phyloP scores from a whole-genome alignment of 2,888 invertebrate genomes.

The Tipula unca region DNA sequence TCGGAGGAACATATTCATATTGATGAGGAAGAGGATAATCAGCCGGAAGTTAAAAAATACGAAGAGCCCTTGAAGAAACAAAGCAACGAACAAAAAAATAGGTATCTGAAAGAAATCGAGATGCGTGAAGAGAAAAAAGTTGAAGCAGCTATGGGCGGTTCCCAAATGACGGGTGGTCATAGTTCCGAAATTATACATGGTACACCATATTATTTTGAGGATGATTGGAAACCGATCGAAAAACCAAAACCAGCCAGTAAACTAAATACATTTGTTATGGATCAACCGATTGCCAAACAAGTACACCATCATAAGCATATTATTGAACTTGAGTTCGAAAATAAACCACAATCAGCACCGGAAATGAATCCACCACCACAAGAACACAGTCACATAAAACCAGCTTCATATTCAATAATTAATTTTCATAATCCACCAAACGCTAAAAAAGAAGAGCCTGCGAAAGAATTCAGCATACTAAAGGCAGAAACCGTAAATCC shows the following conservation, averaged over 20 bases:
- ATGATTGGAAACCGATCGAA: not conserved
- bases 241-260: conserved; percentile 9
- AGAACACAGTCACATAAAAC: not conserved
- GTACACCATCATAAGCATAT: not conserved
- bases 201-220: not conserved
- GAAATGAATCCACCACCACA: not conserved
- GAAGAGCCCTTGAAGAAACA: not conserved
- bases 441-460: not conserved
- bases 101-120: not conserved
- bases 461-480: not conserved
- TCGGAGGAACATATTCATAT: conserved; percentile 14
- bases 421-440: not conserved
- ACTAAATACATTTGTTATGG: not conserved
- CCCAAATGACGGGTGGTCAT: not conserved
- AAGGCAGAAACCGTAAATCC: not conserved
- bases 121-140: not conserved
- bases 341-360: not conserved
- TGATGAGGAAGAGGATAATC: not conserved
- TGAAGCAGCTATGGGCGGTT: not conserved
- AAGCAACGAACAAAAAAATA: not conserved
- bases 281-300: conserved; percentile 2
- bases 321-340: not conserved
- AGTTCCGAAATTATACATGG: not conserved
- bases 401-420: not conserved
- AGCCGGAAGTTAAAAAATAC: not conserved